Evolutionary conservation across 2,888 invertebrate genomes (phyloP), one percentile per base, ranked within the genome.

Genomic region (Cheilosia pagana): DNA sequence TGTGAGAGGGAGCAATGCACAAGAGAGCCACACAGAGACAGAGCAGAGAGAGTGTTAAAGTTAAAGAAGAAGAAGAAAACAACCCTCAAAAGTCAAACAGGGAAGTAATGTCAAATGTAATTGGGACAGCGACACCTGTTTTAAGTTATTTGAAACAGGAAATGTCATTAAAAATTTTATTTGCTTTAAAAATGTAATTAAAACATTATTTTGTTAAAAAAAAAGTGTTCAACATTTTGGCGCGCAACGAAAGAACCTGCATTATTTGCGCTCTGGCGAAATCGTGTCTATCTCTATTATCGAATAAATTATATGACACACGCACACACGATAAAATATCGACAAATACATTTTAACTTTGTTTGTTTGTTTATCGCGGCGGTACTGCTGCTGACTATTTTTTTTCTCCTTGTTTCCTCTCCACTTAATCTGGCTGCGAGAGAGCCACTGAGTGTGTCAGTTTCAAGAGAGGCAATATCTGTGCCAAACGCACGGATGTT

Each of bases 41-140:
- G 28, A 7, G 6, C n/a, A n/a, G 3, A 12, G 75, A 81, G 70
- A 55, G 63, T 19, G 43, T n/a, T 19, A 57, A 2, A 60, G 39
- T n/a, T 16, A 25, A 25, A 28, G 12, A 53, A 63, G 16, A 52
- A 62, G 12, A 83, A 45, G 28, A 75, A 60, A 85, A 81, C 85
- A 81, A 85, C 85, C 85, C 85, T 81, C 67, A 59, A 70, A 63
- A 74, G 52, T 65, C 78, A 68, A 83, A 75, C 59, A 75, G 74
- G 79, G 52, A 75, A 79, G 63, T 75, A 65, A 70, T 81, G 71
- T 76, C 81, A 85, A 81, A 76, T 79, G 81, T 76, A 76, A 85
- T 68, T 81, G 81, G 67, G 60, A 76, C 71, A 85, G 75, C 71
- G 81, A 81, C 85, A 85, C 85, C 81, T 85, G 85, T 71, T 65